Evolutionary conservation across 2,888 invertebrate species (phyloP).

Genomic region (Sabellastarte sp.): DNA sequence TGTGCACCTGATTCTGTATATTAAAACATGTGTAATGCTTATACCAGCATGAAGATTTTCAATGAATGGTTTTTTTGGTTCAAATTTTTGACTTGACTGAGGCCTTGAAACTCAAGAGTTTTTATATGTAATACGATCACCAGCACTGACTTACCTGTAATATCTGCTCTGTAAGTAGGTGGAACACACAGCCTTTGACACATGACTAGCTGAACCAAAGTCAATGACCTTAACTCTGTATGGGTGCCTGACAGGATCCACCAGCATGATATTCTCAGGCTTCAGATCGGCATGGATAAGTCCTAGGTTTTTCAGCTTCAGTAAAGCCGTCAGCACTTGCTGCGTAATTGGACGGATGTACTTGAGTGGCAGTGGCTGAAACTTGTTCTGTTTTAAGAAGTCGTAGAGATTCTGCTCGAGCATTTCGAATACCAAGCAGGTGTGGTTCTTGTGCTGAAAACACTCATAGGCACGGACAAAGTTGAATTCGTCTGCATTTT

Average conservation of each 20-base stretch:
- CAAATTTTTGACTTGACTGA: too few relatives aligned
- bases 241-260: constrained; percentile 95
- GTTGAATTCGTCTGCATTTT: constrained; percentile 75
- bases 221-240: constrained; percentile 98
- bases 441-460: constrained; percentile 99
- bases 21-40: too few relatives aligned
- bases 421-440: constrained; percentile 99
- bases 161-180: constrained; percentile 99
- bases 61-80: too few relatives aligned
- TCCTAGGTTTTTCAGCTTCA: constrained; percentile 93
- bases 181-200: constrained; percentile 98
- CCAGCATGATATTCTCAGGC: constrained; percentile 99
- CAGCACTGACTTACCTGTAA: constrained; percentile 68
- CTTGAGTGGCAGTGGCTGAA: constrained; percentile 95
- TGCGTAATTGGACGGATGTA: constrained; percentile 98
- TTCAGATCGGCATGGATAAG: constrained; percentile 99
- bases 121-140: too few relatives aligned
- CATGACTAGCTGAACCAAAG: constrained; percentile 98
- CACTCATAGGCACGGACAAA: constrained; percentile 99
- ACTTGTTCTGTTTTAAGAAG: constrained; percentile 99
- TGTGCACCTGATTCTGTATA: too few relatives aligned
- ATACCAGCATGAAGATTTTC: too few relatives aligned
- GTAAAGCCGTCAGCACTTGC: constrained; percentile 83
- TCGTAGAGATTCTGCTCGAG: constrained; percentile 99
- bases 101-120: too few relatives aligned